These are phyloP conservation scores for Orchesellides sinensis DNA, from an alignment of 2,888 invertebrate species.

Conservation along the genomic window DNA sequence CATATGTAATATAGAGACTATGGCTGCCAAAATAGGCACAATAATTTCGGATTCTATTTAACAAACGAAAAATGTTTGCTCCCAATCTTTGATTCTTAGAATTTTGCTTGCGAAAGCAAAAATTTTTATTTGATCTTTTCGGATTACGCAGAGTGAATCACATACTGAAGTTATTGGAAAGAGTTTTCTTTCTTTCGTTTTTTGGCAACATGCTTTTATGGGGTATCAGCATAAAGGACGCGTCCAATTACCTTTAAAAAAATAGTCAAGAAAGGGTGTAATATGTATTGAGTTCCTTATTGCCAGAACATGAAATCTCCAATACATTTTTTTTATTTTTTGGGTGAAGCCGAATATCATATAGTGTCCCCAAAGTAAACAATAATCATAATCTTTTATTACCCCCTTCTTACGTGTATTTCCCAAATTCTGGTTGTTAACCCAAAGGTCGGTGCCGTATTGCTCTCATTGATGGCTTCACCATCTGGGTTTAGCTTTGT, in stretches of 20 bases:
- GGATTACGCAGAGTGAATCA: constrained; percentile 6
- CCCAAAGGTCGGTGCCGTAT: background rate
- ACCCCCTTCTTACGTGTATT: background rate
- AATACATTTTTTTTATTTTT: background rate
- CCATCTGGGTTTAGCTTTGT: constrained; percentile 11
- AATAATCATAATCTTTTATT: constrained; percentile 32
- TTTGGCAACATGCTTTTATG: constrained; percentile 13
- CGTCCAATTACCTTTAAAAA: constrained; percentile 27
- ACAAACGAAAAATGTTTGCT: background rate
- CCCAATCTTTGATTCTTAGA: constrained; percentile 6
- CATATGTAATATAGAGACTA: too few species aligned
- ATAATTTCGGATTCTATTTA: constrained; percentile 20
- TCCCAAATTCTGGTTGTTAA: background rate
- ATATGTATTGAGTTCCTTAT: background rate
- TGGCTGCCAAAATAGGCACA: constrained; percentile 24
- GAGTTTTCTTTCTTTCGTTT: too few species aligned
- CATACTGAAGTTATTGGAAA: background rate
- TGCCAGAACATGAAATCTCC: background rate
- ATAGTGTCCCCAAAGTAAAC: constrained; percentile 12
- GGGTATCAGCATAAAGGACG: background rate
- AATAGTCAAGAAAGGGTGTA: background rate
- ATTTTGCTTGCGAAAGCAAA: constrained; percentile 9
- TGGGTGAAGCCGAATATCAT: too few species aligned
- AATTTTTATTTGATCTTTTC: constrained; percentile 30
- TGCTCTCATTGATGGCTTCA: constrained; percentile 15